phyloP scores from a whole-genome alignment of 2,113 vertebrate species.

The Helogale parvula region DNA sequence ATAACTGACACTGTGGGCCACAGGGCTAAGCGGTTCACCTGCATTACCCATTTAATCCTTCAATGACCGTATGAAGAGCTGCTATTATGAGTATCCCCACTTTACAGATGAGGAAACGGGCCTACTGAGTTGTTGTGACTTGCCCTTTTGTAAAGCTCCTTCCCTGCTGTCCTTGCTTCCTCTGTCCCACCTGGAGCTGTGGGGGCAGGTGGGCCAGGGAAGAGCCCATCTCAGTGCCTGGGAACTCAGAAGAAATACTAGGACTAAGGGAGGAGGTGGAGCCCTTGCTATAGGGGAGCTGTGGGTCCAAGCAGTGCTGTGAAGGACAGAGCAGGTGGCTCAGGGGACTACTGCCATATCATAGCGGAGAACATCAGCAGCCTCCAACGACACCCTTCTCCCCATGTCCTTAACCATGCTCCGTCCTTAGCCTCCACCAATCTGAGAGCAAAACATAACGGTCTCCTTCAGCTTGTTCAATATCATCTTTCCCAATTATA shows the following conservation, averaged over 20 bases:
- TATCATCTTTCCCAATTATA: not conserved
- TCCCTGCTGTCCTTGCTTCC: not conserved
- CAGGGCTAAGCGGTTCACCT: no score
- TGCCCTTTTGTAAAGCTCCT: not conserved
- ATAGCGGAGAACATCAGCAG: not conserved
- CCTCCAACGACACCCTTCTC: not conserved
- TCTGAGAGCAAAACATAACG: not conserved
- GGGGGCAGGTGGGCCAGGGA: not conserved
- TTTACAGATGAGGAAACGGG: not conserved
- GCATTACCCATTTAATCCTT: not conserved
- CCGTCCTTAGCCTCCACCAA: not conserved
- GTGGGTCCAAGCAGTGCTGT: not conserved
- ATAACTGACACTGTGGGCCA: not conserved
- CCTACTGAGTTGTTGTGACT: not conserved
- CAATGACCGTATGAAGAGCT: not conserved
- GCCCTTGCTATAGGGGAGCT: not conserved
- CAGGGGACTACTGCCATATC: not conserved
- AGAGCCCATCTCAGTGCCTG: not conserved
- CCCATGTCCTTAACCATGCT: not conserved
- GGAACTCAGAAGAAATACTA: not conserved
- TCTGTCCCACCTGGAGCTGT: not conserved
- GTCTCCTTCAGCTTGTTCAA: not conserved
- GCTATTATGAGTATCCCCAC: not conserved
- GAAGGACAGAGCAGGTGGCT: not conserved
- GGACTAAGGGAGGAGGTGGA: not conserved